phyloP scores from a whole-genome alignment of 2,797 vertebrate species.

The Dermochelys coriacea region DNA sequence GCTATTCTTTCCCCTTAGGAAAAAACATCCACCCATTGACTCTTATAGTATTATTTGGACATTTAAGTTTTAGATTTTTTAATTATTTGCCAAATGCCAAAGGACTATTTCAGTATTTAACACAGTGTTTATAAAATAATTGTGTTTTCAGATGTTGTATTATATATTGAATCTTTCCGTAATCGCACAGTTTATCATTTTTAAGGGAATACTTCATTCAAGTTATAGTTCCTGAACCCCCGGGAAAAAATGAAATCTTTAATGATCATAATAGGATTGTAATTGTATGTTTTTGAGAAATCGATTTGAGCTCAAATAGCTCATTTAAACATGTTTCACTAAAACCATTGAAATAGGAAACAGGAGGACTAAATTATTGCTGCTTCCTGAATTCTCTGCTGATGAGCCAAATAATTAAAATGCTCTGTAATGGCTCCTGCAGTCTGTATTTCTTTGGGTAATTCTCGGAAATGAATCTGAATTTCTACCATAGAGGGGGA shows the following conservation, averaged over 20 bases:
- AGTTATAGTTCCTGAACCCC: slow-evolving; percentile 28
- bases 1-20: neutral
- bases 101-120: neutral
- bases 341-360: slow-evolving; percentile 72
- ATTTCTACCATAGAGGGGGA: slow-evolving; percentile 54
- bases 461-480: slow-evolving; percentile 74
- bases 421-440: slow-evolving; percentile 69
- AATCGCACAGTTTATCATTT: neutral
- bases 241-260: slow-evolving; percentile 29
- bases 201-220: neutral
- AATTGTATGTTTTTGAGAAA: slow-evolving; percentile 66
- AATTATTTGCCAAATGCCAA: neutral
- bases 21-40: neutral
- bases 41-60: neutral
- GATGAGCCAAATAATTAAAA: slow-evolving; percentile 76
- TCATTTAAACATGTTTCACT: slow-evolving; percentile 48
- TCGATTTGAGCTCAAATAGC: slow-evolving; percentile 46
- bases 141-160: neutral
- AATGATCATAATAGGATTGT: slow-evolving; percentile 36
- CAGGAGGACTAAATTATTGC: slow-evolving; percentile 58
- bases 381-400: slow-evolving; percentile 72
- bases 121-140: neutral
- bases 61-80: neutral
- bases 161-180: too few species aligned
- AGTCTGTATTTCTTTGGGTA: slow-evolving; percentile 56